Evolutionary conservation across 2,797 vertebrate species (phyloP).

Genomic region (Lerista edwardsae): DNA sequence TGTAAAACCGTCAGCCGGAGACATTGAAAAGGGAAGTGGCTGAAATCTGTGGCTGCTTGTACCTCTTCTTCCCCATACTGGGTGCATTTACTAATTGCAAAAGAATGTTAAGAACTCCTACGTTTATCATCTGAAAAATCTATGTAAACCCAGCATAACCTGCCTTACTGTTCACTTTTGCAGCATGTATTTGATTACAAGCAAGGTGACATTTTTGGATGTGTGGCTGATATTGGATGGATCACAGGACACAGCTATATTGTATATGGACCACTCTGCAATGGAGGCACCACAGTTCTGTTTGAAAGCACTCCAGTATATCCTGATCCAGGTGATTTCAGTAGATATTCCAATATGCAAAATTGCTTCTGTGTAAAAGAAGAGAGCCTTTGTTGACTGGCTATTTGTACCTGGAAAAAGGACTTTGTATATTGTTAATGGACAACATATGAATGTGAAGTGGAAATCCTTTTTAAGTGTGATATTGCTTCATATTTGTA

Average conservation of each 20-base stretch:
- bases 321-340: conserved; percentile 90
- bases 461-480: no score
- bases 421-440: no score
- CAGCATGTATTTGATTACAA: conserved; percentile 93
- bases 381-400: no score
- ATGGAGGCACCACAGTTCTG: conserved; percentile 91
- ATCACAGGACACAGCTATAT: conserved; percentile 96
- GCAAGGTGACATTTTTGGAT: conserved; percentile 91
- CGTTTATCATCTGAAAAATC: background rate
- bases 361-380: background rate
- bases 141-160: background rate
- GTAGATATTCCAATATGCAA: background rate
- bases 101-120: no score
- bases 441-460: no score
- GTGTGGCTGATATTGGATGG: conserved; percentile 96
- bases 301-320: conserved; percentile 97
- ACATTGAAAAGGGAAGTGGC: background rate
- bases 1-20: background rate
- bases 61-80: background rate
- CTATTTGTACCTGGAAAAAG: no score
- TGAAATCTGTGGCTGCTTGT: background rate
- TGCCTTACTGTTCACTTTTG: conserved; percentile 53
- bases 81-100: background rate
- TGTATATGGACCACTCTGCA: conserved; percentile 94
- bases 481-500: no score